Base-by-base conservation (phyloP, 2,888 invertebrate species). In the Machimus atricapillus region DNA sequence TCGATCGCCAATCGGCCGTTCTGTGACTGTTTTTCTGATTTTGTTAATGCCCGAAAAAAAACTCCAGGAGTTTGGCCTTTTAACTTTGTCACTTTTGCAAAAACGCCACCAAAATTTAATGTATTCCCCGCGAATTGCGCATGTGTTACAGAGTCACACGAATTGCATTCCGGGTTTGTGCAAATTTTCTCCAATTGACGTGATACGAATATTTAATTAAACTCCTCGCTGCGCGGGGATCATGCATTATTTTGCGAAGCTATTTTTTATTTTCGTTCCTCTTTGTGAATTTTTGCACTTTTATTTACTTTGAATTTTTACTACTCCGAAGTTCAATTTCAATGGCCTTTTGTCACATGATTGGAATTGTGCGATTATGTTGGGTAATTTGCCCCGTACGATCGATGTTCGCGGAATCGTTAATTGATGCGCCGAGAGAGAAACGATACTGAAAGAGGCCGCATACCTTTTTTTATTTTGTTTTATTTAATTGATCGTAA, bases 91-190 rank as follows among this genome's bases (percentile, higher is more conserved):
- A 66, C 34, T 40, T 46, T 66, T 31, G 56, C 9, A 74, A 85
- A 74, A 46, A 46, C 4, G 34, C 58, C 19, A 85, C 74, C 74
- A 85, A 74, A 46, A 85, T 74, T 73, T 85, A 74, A 85, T 74
- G 23, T 73, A 85, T 85, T 85, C 74, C 12, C 66, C 46, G 19
- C 23, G 19, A 43, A 46, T 66, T 79, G 66, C 14, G 86, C 83
- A 85, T 88, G 87, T 88, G 87, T 86, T 87, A 78, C 87, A 86
- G 82, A 82, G 87, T 88, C 87, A 87, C 86, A 88, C 86, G 87
- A 86, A 87, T 83, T 88, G 88, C 88, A 88, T 88, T 88, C 87
- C 86, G 86, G 86, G 86, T 88, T 87, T 87, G 88, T 87, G 88
- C 88, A 88, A 88, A 85, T 87, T 87, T 88, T 87, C 86, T 76